Base-by-base conservation (phyloP, 1,140 invertebrate species). In the Heliconius himera region DNA sequence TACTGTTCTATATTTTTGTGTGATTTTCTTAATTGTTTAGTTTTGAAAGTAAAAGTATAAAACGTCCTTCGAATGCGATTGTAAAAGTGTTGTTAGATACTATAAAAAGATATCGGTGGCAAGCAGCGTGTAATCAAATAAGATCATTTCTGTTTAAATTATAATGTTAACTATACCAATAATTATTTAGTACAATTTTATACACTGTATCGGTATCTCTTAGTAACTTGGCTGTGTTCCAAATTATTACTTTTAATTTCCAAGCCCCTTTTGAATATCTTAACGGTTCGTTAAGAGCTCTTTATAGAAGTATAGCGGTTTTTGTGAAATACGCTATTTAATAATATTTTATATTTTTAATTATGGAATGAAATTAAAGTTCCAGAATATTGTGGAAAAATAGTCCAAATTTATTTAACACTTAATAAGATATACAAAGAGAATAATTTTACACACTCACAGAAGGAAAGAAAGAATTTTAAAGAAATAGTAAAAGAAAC, bases 191-290 rank as follows among this genome's bases (percentile, higher is more conserved):
- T 66, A 66, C n/a, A 29, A 22, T 29, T 66, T 66, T 66, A 66
- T 22, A 29, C 5, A 66, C 22, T 66, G 26, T 22, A 16, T 26
- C 54, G 26, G 20, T 22, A 56, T 22, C 60, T 66, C 13, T 66
- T 66, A 26, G n/a, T 29, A 29, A 66, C 60, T 66, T 66, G 60
- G 60, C 60, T 29, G 60, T 29, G 22, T 66, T 66, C 60, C 60
- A 66, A 66, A 66, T 66, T 22, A 66, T 66, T 26, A 66, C 60
- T 66, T 66, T 66, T 66, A 66, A 66, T 66, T 66, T 66, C 22
- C 11, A 26, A 66, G 22, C 60, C 60, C 60, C 22, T 66, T 36
- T 16, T 66, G 26, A 13, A 66, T 29, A 66, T 66, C 60, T 66
- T 66, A 29, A 66, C 60, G 54, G 54, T 26, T 22, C 13, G n/a